Evolutionary conservation across 1,140 invertebrate genomes (phyloP).

Genomic region (Eueides isabella): DNA sequence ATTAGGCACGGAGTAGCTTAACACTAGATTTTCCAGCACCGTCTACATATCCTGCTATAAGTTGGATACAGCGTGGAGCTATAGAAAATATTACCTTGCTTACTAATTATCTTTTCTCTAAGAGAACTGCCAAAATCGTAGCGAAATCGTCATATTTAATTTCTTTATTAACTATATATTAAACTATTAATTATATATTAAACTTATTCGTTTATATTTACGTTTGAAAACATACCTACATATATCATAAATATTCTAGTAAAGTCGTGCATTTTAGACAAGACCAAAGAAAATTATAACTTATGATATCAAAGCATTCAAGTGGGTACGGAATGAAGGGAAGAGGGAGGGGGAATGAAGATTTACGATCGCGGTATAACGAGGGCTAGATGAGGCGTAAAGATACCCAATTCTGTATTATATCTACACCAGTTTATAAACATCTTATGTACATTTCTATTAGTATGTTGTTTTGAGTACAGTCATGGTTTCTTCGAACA

Average conservation of each 20-base stretch:
- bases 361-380: conserved; percentile 78
- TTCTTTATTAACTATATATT: too few species aligned
- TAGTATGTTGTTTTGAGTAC: not conserved
- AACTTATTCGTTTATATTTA: not conserved
- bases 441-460: not conserved
- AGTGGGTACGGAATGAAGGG: conserved; percentile 56
- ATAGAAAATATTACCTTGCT: too few species aligned
- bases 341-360: conserved; percentile 64
- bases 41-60: too few species aligned
- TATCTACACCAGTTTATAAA: conserved; percentile 38
- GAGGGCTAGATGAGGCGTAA: conserved; percentile 80
- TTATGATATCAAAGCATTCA: conserved; percentile 64
- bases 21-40: too few species aligned
- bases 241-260: conserved; percentile 12
- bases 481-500: not conserved
- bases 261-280: conserved; percentile 20
- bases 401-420: conserved; percentile 78
- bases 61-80: too few species aligned
- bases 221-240: not conserved
- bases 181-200: too few species aligned
- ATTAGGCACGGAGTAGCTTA: too few species aligned
- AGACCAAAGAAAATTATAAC: conserved; percentile 52
- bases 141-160: too few species aligned
- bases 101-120: too few species aligned
- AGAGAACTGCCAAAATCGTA: too few species aligned